Base-by-base conservation (phyloP, 2,888 invertebrate species). In the Phortica okadai region DNA sequence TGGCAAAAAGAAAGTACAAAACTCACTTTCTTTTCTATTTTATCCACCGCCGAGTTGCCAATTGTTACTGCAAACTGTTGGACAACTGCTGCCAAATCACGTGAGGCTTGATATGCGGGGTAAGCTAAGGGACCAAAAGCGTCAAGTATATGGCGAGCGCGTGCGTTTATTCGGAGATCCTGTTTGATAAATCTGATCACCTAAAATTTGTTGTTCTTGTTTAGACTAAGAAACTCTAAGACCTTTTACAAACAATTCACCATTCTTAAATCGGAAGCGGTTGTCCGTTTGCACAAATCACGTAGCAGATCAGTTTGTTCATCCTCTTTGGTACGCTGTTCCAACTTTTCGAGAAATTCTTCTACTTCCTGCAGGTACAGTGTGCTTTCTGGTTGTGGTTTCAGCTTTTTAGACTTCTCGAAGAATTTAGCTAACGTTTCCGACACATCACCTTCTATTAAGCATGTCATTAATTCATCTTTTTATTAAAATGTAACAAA, bases 151-250 rank as follows among this genome's bases (percentile, higher is more conserved):
- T 97, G 97, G 90, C 98, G 97, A 0, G 98, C 96, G 0, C 98
- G 97, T 45, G 98, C 96, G 89, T 97, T 97, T 85, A 98, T 98
- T 82, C 97, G 92, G 77, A 99, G 93, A 92, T 99, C 98, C 86
- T 97, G 97, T 91, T 97, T 97, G 44, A 99, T 95, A 58, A 98
- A 92, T 14, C 98, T 93, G 25, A 99, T 94, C 0, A 98, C 92
- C 89, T 90, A 45, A 56, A 74, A 73, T 72, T 72, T 54, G 33
- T 7, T 25, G 41, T 58, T 59, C 14, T 21, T 14, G 14, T n/a
- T 67, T 8, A 67, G 5, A 64, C 8, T 21, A 5, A 16, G 33
- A 14, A 64, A 11, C 64, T 25, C 21, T 14, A 64, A 21, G 8
- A 1, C 45, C 16, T 50, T 1, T 10, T 41, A 45, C 3, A 70